Base-by-base conservation (phyloP, 2,888 invertebrate species). In the Eristalinus sepulchralis region DNA sequence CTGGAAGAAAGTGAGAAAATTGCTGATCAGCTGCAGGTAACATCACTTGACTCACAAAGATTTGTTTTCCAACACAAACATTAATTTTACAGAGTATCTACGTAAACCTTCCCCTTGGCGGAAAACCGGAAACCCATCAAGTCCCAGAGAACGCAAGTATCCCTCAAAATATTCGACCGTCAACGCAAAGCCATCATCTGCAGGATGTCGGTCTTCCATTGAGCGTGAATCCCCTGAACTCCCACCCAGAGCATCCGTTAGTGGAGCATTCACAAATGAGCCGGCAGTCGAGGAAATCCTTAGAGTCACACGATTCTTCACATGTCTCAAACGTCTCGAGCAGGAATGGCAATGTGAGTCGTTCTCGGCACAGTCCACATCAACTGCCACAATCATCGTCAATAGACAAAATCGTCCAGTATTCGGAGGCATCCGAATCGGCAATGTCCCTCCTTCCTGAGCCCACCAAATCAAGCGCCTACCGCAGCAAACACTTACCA, bases 1-100 rank as follows among this genome's bases (percentile, higher is more conserved):
- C 89, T 94, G 39, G 94, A 94, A 88, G 93, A 94, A 76, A 93
- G 94, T 90, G 94, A 93, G 91, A 92, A 93, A 71, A 91, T 94
- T 59, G 94, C 94, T 17, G 92, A 93, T 88, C 92, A 94, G 88
- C 90, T 94, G 88, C 92, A 94, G 91, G 94, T 94, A 47, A 47
- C 17, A 17, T 17, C 5, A 17, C 5, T 6, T 39, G n/a, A 17
- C 5, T 3, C 39, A 11, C n/a, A 2, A n/a, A 39, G n/a, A n/a
- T n/a, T 13, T n/a, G 11, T n/a, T 36, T 36, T 36, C 36, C 10
- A 36, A 39, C 11, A 39, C 11, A 4, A 11, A 39, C 39, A n/a
- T 10, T 66, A 6, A 20, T 33, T 20, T 62, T 66, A 17, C 83
- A 92, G 92, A 90, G 90, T 88, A 91, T 92, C 82, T 91, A 92